Percentiles rank a stretch among this genome's conserved stretches.
phyloP scores from a whole-genome alignment of 2,888 invertebrate genomes.

The Diloba caeruleocephala region DNA sequence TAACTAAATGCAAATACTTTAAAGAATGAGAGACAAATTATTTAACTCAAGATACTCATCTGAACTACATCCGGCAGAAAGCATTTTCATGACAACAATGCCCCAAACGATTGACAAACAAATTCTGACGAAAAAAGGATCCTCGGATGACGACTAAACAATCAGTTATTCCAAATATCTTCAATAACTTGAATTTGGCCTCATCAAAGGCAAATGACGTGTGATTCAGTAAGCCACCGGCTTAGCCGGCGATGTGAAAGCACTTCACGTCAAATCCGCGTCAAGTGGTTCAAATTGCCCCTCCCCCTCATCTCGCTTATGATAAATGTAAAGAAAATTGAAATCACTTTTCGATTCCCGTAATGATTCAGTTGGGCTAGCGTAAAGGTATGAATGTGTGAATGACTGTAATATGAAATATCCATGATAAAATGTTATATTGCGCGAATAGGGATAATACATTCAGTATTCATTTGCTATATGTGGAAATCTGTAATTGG shows the following conservation, averaged over 20 bases:
- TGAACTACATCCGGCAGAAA: background rate
- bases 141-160: slow-evolving; percentile 49
- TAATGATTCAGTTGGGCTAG: slow-evolving; percentile 61
- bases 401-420: slow-evolving; percentile 64
- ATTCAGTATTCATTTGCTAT: too few relatives aligned
- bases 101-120: slow-evolving; percentile 33
- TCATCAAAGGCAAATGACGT: slow-evolving; percentile 77
- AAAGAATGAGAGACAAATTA: background rate
- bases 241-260: slow-evolving; percentile 72
- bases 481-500: too few relatives aligned
- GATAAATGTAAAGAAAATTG: slow-evolving; percentile 81
- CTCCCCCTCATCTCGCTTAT: slow-evolving; percentile 61
- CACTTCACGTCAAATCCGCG: slow-evolving; percentile 78
- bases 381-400: slow-evolving; percentile 61
- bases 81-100: slow-evolving; percentile 29
- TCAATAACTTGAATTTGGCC: slow-evolving; percentile 70
- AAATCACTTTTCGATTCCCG: slow-evolving; percentile 77
- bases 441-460: slow-evolving; percentile 48
- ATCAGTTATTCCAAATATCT: slow-evolving; percentile 64
- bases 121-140: slow-evolving; percentile 43
- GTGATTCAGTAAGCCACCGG: slow-evolving; percentile 76
- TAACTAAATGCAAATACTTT: slow-evolving; percentile 4
- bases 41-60: background rate
- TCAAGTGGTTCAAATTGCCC: slow-evolving; percentile 79
- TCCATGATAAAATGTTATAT: slow-evolving; percentile 65